These are phyloP conservation scores for Tortrix viridana DNA, from an alignment of 2,888 invertebrate species.

Conservation along the genomic window DNA sequence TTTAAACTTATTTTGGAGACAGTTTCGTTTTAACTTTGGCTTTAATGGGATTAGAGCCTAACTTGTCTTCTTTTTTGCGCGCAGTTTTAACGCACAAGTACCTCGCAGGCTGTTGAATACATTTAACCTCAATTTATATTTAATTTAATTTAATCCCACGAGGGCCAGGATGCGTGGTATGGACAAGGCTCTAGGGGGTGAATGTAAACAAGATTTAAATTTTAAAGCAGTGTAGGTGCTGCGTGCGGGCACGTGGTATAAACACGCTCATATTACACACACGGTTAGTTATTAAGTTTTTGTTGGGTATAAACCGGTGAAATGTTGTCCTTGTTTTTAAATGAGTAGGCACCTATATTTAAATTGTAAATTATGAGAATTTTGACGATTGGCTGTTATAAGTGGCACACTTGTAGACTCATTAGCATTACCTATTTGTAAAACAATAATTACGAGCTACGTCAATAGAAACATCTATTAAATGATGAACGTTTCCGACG, in stretches of 20 bases:
- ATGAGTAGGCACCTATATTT: slow-evolving; percentile 17
- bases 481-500: slow-evolving; percentile 3
- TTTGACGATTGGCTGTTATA: slow-evolving; percentile 10
- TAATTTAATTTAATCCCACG: slow-evolving; percentile 34
- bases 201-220: slow-evolving; percentile 80
- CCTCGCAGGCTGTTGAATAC: slow-evolving; percentile 1
- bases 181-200: slow-evolving; percentile 56
- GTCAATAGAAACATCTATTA: slow-evolving; percentile 2
- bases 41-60: background rate
- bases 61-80: background rate
- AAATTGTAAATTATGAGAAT: slow-evolving; percentile 22
- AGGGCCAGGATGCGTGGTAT: slow-evolving; percentile 22
- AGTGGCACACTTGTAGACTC: background rate
- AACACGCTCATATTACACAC: slow-evolving; percentile 10
- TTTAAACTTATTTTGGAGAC: slow-evolving; percentile 65
- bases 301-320: slow-evolving; percentile 16
- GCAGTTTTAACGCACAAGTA: background rate
- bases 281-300: slow-evolving; percentile 23
- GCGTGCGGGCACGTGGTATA: slow-evolving; percentile 15
- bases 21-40: slow-evolving; percentile 30
- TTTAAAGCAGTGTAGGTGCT: slow-evolving; percentile 58
- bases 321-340: slow-evolving; percentile 13
- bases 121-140: slow-evolving; percentile 23
- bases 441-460: background rate
- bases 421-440: background rate